Evolutionary conservation across 2,113 vertebrate species (phyloP), one percentile per base, ranked within the genome.

Genomic region (Ctenomys sociabilis): DNA sequence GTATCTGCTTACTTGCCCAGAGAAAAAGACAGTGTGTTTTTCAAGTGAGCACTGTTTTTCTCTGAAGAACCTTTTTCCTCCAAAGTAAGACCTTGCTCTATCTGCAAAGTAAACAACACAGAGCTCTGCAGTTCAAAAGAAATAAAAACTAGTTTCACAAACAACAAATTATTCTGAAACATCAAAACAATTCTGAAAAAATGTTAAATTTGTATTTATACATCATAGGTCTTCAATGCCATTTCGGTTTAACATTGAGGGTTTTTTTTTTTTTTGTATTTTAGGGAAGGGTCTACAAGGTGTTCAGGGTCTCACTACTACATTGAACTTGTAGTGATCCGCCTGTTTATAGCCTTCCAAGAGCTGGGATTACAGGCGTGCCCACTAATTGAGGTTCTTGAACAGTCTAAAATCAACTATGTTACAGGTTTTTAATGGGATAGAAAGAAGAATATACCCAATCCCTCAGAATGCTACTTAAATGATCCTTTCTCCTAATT

Each of bases 11-110:
- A 96, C 54, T 97, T 88, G 37, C 35, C 40, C n/a, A 40, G 57
- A 32, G 75, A 7, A 35, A 93, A 94, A 96, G 24, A 86, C 3
- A 96, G 22, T 66, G 52, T 43, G 57, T 28, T 96, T 24, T 87
- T 78, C 91, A 95, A 96, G 40, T 70, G 21, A 97, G 30, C 14
- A 92, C 24, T 63, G 77, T 95, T 95, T 81, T 95, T 85, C 59
- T 90, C 66, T 49, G 72, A 77, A 30, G 73, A n/a, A 91, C 17
- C 73, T 87, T 95, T 95, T 77, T 95, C 82, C 54, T 91, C 78
- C 57, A 88, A 72, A 30, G 68, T 59, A 96, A 96, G 72, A 88
- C 6, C 52, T 91, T 52, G 52, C 66, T 80, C 21, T 61, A 19
- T 64, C 30, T 88, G 77, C 45, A 57, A 88, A 85, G 40, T 89